phyloP scores from a whole-genome alignment of 2,113 vertebrate species.

The Serinus canaria region DNA sequence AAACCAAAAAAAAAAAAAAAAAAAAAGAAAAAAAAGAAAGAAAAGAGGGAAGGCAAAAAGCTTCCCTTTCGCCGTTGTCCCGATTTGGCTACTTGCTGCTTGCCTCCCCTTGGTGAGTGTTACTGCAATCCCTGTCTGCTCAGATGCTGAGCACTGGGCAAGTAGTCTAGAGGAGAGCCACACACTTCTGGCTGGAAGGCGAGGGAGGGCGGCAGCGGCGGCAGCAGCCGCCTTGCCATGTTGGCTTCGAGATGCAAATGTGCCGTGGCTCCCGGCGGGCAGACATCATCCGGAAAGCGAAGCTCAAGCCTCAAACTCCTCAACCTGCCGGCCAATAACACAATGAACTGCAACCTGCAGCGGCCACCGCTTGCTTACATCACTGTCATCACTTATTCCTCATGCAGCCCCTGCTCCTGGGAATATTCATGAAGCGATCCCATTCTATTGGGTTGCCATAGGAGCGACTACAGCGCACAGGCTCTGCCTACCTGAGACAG shows the following conservation, averaged over 20 bases:
- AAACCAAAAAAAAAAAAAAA: not conserved
- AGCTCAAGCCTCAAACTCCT: slow-evolving; percentile 28
- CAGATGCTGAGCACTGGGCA: slow-evolving; percentile 34
- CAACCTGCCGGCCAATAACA: slow-evolving; percentile 49
- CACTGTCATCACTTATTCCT: slow-evolving; percentile 87
- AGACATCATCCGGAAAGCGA: slow-evolving; percentile 27
- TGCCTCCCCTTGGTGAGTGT: slow-evolving; percentile 7
- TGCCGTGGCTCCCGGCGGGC: slow-evolving; percentile 10
- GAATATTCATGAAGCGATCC: slow-evolving; percentile 89
- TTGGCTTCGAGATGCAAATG: slow-evolving; percentile 52
- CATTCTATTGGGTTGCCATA: slow-evolving; percentile 93
- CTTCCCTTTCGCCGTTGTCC: not conserved
- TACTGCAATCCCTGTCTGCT: slow-evolving; percentile 46
- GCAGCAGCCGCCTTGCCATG: slow-evolving; percentile 55
- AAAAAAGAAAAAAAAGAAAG: too few relatives aligned
- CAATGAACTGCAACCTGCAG: slow-evolving; percentile 67
- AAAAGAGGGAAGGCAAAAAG: not conserved
- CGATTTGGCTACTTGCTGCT: slow-evolving; percentile 56
- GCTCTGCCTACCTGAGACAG: slow-evolving; percentile 86
- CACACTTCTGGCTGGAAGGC: slow-evolving; percentile 54
- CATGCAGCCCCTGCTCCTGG: slow-evolving; percentile 82
- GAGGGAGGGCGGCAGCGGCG: slow-evolving; percentile 44
- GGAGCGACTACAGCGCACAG: slow-evolving; percentile 86
- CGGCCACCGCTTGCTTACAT: slow-evolving; percentile 74
- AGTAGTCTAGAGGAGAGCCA: slow-evolving; percentile 57